Evolutionary conservation across 2,888 invertebrate species (phyloP), one percentile per base, ranked within the genome.

Genomic region (Conus canariensis): DNA sequence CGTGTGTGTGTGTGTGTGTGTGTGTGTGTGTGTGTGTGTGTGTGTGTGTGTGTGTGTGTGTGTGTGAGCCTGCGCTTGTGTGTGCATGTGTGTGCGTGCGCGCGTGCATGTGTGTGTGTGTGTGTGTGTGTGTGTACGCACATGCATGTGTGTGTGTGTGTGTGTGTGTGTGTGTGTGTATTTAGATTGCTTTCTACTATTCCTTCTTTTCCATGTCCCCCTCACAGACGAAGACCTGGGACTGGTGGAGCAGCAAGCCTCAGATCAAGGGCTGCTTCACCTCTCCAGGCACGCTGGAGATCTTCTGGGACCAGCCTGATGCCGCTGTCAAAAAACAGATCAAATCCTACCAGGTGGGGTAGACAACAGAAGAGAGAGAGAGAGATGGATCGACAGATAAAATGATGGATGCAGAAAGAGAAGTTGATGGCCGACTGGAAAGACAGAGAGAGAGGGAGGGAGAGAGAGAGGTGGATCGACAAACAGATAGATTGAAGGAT

Each of bases 241-340:
- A 94, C 85, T 95, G 95, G 95, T 94, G 94, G 94, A 93, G 93
- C 74, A 96, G 96, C 93, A 93, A 94, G 22, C 96, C 96, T 6
- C 92, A 93, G 74, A 94, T 96, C 90, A 95, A 94, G 91, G 95
- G 91, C 9, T 94, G 94, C 88, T 95, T 95, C 91, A 95, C 95
- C 1, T 93, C 92, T n/a, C 95, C 96, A 45, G 96, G 96, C 14
- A 94, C 94, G 45, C 93, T 96, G 93, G 95, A 96, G 90, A 93
- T 96, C 45, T 96, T 95, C 94, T 96, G 96, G 96, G 95, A 96
- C 22, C 92, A 90, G 9, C 94, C 94, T 70, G 92, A 45, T 8
- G 9, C 92, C 59, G 91, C 92, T 30, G 87, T 64, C 58, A 88
- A 88, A 14, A 89, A 74, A 88, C 80, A 91, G 87, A 91, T 92